A percentile compares a stretch with the other conserved stretches of the same genome.
Evolutionary conservation across 64 coral and sea anemone species (phyloP).

Genomic region (Orbicella faveolata): DNA sequence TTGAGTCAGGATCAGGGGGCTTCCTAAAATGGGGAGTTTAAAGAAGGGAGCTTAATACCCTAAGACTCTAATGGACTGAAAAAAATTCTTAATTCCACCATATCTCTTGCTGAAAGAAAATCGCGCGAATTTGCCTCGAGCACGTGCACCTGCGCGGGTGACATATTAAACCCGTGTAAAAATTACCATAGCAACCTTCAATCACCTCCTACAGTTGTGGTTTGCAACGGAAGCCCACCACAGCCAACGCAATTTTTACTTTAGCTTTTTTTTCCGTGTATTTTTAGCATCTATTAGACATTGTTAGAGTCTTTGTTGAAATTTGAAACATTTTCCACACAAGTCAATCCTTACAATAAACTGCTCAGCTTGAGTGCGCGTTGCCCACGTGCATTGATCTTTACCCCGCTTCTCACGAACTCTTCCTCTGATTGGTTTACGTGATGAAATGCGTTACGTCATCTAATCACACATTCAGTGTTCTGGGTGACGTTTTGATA

Average conservation of each 20-base stretch:
- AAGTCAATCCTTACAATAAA: background rate
- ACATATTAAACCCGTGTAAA: background rate
- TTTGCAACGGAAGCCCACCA: background rate
- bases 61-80: background rate
- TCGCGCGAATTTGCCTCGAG: background rate
- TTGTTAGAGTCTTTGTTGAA: background rate
- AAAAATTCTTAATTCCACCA: background rate
- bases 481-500: conserved; percentile 25
- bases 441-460: conserved; percentile 24
- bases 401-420: conserved; percentile 4
- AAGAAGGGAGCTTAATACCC: background rate
- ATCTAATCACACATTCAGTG: conserved; percentile 55
- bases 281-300: background rate
- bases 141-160: background rate
- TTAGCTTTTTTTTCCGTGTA: background rate
- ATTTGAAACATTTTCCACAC: background rate
- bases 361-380: background rate
- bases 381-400: conserved; percentile 30
- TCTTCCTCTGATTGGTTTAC: conserved; percentile 18
- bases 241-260: background rate
- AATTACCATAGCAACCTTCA: conserved; percentile 21
- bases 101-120: background rate
- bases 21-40: background rate
- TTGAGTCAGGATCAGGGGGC: too few relatives aligned
- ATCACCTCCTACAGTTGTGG: background rate